These are phyloP conservation scores for Scortum barcoo DNA, from an alignment of 2,113 vertebrate genomes.

Conservation along the genomic window DNA sequence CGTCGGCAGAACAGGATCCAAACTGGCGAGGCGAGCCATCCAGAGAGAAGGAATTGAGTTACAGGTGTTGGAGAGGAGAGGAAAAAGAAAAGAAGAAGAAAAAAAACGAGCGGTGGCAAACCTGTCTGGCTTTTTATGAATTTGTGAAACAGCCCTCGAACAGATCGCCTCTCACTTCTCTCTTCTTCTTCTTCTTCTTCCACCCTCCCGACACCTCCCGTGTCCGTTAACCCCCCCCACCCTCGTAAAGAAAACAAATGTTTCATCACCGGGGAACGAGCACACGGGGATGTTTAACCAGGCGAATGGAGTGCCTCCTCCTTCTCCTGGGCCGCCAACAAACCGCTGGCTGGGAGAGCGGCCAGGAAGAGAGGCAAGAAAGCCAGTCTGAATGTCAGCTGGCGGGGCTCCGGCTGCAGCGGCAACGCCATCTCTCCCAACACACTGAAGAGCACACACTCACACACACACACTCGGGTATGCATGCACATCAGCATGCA, in stretches of 20 bases:
- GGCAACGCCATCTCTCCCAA: constrained; percentile 46
- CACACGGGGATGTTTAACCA: constrained; percentile 75
- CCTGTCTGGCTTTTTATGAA: constrained; percentile 39
- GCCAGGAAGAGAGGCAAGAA: constrained; percentile 76
- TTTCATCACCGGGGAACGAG: constrained; percentile 72
- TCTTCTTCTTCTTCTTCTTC: constrained; percentile 33
- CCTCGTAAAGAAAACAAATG: constrained; percentile 61
- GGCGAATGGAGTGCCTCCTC: constrained; percentile 76
- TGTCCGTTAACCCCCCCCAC: constrained; percentile 63
- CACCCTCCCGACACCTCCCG: background rate
- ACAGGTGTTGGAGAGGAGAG: constrained; percentile 53
- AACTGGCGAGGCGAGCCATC: constrained; percentile 23
- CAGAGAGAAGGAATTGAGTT: constrained; percentile 38
- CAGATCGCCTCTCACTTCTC: constrained; percentile 23
- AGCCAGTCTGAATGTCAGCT: constrained; percentile 81
- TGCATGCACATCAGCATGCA: constrained; percentile 39
- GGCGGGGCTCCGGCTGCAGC: constrained; percentile 69
- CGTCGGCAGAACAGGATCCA: constrained; percentile 23
- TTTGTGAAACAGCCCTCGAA: constrained; percentile 25
- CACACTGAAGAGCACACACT: constrained; percentile 41
- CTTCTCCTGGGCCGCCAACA: constrained; percentile 72
- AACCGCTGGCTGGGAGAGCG: constrained; percentile 74
- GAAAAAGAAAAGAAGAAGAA: background rate
- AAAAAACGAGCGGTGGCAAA: constrained; percentile 18
- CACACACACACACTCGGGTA: background rate